A percentile compares a stretch with the other conserved stretches of the same genome.
Conservation (phyloP, 2,797 vertebrate genomes). For the Xiphorhynchus erythropygius region DNA sequence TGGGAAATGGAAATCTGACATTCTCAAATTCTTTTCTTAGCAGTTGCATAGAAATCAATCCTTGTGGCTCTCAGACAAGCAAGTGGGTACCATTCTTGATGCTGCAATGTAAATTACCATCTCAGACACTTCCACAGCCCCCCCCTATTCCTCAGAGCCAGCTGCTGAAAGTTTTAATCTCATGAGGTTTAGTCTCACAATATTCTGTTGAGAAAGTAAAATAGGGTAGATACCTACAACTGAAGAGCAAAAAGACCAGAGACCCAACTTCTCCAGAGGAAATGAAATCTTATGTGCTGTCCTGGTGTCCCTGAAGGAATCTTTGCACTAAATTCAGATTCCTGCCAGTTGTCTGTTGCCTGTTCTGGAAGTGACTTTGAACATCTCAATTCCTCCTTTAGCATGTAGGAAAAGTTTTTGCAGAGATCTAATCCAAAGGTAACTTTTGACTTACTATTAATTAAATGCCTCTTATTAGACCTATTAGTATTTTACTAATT, state of each 20-base stretch:
- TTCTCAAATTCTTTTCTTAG: neutral
- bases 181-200: neutral
- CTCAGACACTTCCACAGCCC: neutral
- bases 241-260: neutral
- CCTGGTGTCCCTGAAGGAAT: neutral
- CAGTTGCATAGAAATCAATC: neutral
- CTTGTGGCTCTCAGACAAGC: neutral
- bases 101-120: neutral
- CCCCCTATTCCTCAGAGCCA: neutral
- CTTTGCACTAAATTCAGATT: neutral
- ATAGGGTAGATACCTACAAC: rapidly evolving
- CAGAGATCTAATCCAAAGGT: neutral
- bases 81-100: neutral
- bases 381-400: neutral
- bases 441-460: neutral
- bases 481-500: neutral
- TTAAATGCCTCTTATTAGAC: neutral
- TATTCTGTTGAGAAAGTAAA: neutral
- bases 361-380: neutral
- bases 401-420: neutral
- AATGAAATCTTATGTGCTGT: neutral
- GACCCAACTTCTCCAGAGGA: neutral
- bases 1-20: neutral
- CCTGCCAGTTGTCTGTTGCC: neutral
- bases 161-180: neutral